Conservation (phyloP, 2,888 invertebrate species). For the Sepiola atlantica region DNA sequence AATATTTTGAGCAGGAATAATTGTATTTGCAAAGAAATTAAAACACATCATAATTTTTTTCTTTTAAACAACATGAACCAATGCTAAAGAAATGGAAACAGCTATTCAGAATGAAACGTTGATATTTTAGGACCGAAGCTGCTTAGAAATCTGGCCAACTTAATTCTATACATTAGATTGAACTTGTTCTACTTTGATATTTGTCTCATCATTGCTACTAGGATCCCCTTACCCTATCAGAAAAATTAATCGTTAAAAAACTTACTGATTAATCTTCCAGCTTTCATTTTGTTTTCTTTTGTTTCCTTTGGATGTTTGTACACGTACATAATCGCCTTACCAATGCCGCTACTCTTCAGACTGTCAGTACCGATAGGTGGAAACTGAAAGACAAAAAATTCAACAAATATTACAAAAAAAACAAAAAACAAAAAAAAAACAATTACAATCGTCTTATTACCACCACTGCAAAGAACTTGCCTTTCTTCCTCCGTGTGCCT, state of each 20-base stretch:
- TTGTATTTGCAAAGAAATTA: no score
- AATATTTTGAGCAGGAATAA: no score
- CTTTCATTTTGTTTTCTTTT: constrained; percentile 90
- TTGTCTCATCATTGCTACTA: not conserved
- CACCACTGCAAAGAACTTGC: no score
- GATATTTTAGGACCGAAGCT: no score
- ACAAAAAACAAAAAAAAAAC: not conserved
- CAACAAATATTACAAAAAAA: not conserved
- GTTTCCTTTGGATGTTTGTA: constrained; percentile 99
- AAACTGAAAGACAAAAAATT: constrained; percentile 80
- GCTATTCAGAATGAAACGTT: no score
- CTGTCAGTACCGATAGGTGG: constrained; percentile 90
- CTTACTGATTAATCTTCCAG: constrained; percentile 90
- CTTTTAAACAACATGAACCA: no score
- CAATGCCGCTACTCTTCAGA: constrained; percentile 95
- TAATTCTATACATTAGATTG: no score
- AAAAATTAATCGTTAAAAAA: constrained; percentile 36
- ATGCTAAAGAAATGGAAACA: no score
- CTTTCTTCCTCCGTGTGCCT: no score
- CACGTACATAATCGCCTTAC: constrained; percentile 99
- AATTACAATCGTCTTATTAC: not conserved
- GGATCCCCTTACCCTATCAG: not conserved
- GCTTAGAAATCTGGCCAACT: no score
- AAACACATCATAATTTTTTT: no score
- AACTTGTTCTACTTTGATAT: not conserved